Conservation (phyloP, 2,113 vertebrate species). For the Petrocephalus zakoni region DNA sequence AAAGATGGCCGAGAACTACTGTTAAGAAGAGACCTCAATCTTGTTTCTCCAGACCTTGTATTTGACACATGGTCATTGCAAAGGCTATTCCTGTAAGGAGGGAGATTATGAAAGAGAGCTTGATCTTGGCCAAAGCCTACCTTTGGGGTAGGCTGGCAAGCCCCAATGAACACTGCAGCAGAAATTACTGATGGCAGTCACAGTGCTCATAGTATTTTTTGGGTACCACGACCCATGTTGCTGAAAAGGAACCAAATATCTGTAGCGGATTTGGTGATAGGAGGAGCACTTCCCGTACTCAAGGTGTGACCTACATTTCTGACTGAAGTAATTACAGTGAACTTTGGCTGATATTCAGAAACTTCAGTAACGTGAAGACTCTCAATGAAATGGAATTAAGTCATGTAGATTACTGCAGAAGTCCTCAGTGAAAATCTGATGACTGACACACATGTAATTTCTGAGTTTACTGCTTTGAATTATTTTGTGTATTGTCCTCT, state of each 20-base stretch:
- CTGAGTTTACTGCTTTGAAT: neutral
- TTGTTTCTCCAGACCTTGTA: neutral
- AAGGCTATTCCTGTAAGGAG: neutral
- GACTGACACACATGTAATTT: neutral
- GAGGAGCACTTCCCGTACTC: neutral
- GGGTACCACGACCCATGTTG: neutral
- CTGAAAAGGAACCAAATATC: neutral
- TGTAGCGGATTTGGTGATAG: neutral
- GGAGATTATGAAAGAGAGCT: neutral
- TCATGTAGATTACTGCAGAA: neutral
- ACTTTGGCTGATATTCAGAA: constrained; percentile 5
- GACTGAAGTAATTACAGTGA: neutral
- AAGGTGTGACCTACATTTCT: neutral
- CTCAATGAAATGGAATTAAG: neutral
- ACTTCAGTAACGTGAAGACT: neutral
- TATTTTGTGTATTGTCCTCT: neutral
- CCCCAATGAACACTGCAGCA: neutral
- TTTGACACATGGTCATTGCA: neutral
- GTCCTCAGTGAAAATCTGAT: neutral
- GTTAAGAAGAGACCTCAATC: neutral
- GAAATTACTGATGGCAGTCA: neutral
- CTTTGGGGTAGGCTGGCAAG: neutral
- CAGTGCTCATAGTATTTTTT: neutral
- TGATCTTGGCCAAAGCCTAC: neutral
- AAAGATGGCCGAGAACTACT: neutral